Conservation (phyloP, 2,888 invertebrate species). For the Blastobasis adustella region DNA sequence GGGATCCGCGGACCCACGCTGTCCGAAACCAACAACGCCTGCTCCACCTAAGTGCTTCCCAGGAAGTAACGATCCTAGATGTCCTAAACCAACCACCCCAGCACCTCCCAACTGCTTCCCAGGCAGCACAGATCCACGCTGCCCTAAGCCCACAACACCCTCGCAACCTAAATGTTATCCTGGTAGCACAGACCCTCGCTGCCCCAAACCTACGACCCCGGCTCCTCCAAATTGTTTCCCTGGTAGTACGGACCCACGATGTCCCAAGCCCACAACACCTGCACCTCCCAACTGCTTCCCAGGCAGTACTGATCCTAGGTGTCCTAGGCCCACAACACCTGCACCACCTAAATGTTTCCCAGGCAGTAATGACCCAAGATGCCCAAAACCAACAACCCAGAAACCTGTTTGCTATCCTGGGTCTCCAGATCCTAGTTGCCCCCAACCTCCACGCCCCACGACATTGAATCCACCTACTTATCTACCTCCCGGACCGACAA, state of each 20-base stretch:
- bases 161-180: constrained; percentile 30
- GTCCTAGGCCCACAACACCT: constrained; percentile 10
- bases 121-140: constrained; percentile 30
- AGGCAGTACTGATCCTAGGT: constrained; percentile 9
- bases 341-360: constrained; percentile 10
- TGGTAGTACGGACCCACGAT: constrained; percentile 1
- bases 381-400: constrained; percentile 4
- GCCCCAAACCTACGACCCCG: constrained; percentile 21
- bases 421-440: constrained; percentile 9
- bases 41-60: constrained; percentile 23
- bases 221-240: constrained; percentile 8
- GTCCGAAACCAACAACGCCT: constrained; percentile 25
- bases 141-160: constrained; percentile 17
- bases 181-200: constrained; percentile 43
- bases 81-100: constrained; percentile 12
- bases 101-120: constrained; percentile 27
- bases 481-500: constrained; percentile 24
- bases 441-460: constrained; percentile 17
- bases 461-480: constrained; percentile 35
- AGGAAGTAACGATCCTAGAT: constrained; percentile 22
- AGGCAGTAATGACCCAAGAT: constrained; percentile 9
- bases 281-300: constrained; percentile 14
- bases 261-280: constrained; percentile 18
- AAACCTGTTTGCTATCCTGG: constrained; percentile 11
- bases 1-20: constrained; percentile 38